Evolutionary conservation across 2,888 invertebrate species (phyloP).

Genomic region (Hemithea aestivaria): DNA sequence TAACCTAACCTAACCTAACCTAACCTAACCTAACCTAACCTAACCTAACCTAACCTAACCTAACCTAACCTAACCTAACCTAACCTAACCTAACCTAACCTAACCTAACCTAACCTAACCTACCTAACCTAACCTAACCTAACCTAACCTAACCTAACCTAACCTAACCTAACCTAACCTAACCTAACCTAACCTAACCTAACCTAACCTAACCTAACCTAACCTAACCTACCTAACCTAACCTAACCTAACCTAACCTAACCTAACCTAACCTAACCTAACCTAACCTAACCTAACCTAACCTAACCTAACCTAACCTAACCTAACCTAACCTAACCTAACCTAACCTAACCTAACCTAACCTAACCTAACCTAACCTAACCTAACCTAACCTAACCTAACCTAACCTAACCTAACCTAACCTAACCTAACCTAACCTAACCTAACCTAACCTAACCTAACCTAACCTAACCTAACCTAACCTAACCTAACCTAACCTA

Average conservation of each 20-base stretch:
- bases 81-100: conserved; percentile 22
- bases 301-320: conserved; percentile 19
- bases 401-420: conserved; percentile 19
- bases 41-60: conserved; percentile 22
- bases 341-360: conserved; percentile 22
- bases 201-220: conserved; percentile 21
- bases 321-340: conserved; percentile 19
- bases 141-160: conserved; percentile 21
- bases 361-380: conserved; percentile 22
- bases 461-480: conserved; percentile 19
- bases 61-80: conserved; percentile 22
- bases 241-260: conserved; percentile 19
- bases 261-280: conserved; percentile 20
- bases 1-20: conserved; percentile 22
- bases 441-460: conserved; percentile 16
- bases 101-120: conserved; percentile 22
- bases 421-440: conserved; percentile 17
- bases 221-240: conserved; percentile 20
- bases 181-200: conserved; percentile 22
- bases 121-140: conserved; percentile 21
- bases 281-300: conserved; percentile 19
- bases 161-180: conserved; percentile 23
- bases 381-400: conserved; percentile 20
- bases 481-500: conserved; percentile 17
- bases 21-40: conserved; percentile 23